Base-by-base conservation (phyloP, 1,140 invertebrate genomes). In the Marisa cornuarietis region DNA sequence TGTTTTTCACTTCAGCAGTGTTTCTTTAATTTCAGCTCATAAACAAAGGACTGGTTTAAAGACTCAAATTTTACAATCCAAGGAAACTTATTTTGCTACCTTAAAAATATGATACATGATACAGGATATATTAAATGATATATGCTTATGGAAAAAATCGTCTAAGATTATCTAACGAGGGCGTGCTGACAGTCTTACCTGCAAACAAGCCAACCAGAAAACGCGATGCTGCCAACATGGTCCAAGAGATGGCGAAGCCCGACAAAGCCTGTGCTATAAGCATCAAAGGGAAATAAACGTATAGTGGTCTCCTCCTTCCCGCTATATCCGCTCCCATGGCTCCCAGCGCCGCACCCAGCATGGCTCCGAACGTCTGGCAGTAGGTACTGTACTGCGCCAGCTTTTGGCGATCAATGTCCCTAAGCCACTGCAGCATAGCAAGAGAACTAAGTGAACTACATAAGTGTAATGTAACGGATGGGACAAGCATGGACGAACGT, bases 261-360 rank as follows among this genome's bases (percentile, higher is more conserved):
- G 82, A 72, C 24, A 83, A 16, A 58, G 76, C 79, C 22, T 88
- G 87, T 31, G 82, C 61, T 14, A 83, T 74, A 18, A 83, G 78
- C 84, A 85, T 86, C 62, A 83, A 20, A 18, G 78, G 71, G 54
- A 84, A 82, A 18, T 79, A 83, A 0, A 83, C 61, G 78, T 84
- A 88, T 71, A 87, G 71, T 20, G 82, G 75, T 22, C 74, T 71
- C 58, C 85, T 78, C 62, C 87, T 68, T 13, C 87, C 87, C 24
- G 82, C 76, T 22, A 86, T 79, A 54, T 88, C 87, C 4, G 80
- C 83, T 54, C 82, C 42, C 72, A 88, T 84, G n/a, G 83, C 85
- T 24, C 87, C 86, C 14, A 85, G 16, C 16, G 83, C 65, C 10
- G 86, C 79, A 9, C 87, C 87, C 14, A 86, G n/a, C 9, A 84